Base-by-base conservation (phyloP, 1,140 invertebrate species). In the Myzus persicae region DNA sequence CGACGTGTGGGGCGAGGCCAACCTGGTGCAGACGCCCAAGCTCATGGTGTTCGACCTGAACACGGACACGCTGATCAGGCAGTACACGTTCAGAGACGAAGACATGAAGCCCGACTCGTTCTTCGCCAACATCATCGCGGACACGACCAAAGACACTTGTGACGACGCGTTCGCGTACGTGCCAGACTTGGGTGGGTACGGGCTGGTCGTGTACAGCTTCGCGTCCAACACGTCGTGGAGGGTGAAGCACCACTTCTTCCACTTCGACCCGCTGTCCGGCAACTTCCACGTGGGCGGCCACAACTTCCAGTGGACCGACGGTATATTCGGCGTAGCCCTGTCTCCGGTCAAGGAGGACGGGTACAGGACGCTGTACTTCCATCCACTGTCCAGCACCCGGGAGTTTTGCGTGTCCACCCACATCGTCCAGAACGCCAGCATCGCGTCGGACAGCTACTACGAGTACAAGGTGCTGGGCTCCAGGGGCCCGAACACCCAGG, bases 161-260 rank as follows among this genome's bases (percentile, higher is more conserved):
- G 96, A 97, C 81, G 95, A 97, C 91, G 96, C 97, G 0, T 97
- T 96, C 94, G 97, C 97, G 1, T 98, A 98, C 94, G 95, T 97
- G 14, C 97, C 97, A 2, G 97, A 98, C 94, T 95, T 98, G 7
- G 96, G 96, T 9, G 97, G 95, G 24, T 97, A 97, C 94, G 97
- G 97, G 26, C 94, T 98, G 1, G 96, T 98, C 1, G 97, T 98
- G 2, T 98, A 98, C 94, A 97, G 96, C 76, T 96, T 96, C 94
- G 96, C 96, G 81, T 96, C 97, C 31, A 96, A 98, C 94, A 96
- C 97, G 93, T 97, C 97, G 0, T 98, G 97, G 96, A 96, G 97
- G 44, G 96, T 98, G 6, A 95, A 96, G 93, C 97, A 98, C 94
- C 97, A 98, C 94, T 98, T 96, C 95, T 98, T 98, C 96, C 96